Evolutionary conservation across 2,888 invertebrate genomes (phyloP).

Genomic region (Melanotus villosus): DNA sequence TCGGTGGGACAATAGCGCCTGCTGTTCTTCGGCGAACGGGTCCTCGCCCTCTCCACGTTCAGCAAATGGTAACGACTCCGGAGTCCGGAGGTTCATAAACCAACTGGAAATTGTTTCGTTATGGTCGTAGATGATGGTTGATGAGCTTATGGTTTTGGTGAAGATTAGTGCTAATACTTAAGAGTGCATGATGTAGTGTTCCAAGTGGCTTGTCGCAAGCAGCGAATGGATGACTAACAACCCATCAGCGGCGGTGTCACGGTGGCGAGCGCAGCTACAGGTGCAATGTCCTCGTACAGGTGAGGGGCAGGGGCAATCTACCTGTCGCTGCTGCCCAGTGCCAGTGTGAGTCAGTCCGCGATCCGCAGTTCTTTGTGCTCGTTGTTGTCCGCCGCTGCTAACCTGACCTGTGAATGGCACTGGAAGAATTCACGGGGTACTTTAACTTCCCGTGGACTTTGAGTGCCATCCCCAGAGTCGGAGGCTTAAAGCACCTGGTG

Average conservation of each 20-base stretch:
- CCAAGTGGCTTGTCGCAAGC: constrained; percentile 51
- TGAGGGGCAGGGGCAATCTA: constrained; percentile 63
- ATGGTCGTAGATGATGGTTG: constrained; percentile 43
- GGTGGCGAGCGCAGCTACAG: constrained; percentile 64
- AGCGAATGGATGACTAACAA: constrained; percentile 64
- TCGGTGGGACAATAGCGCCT: not conserved
- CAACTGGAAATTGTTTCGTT: constrained; percentile 43
- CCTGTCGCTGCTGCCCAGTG: constrained; percentile 63
- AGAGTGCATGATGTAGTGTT: constrained; percentile 50
- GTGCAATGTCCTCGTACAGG: constrained; percentile 67
- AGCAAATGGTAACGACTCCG: constrained; percentile 35
- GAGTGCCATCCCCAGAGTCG: constrained; percentile 76
- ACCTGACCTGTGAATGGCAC: constrained; percentile 82
- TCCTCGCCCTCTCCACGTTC: constrained; percentile 28
- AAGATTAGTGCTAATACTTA: constrained; percentile 37
- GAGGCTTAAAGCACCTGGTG: constrained; percentile 28
- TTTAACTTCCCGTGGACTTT: constrained; percentile 77
- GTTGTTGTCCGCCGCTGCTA: constrained; percentile 25
- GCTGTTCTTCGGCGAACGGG: constrained; percentile 7
- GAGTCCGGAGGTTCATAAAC: constrained; percentile 32
- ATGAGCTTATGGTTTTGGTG: constrained; percentile 47
- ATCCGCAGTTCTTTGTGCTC: constrained; percentile 50
- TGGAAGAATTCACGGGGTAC: constrained; percentile 89
- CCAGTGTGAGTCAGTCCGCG: constrained; percentile 63
- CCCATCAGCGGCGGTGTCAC: constrained; percentile 62